Conservation (phyloP, 1,140 invertebrate species). For the Aphelenchoides fujianensis region DNA sequence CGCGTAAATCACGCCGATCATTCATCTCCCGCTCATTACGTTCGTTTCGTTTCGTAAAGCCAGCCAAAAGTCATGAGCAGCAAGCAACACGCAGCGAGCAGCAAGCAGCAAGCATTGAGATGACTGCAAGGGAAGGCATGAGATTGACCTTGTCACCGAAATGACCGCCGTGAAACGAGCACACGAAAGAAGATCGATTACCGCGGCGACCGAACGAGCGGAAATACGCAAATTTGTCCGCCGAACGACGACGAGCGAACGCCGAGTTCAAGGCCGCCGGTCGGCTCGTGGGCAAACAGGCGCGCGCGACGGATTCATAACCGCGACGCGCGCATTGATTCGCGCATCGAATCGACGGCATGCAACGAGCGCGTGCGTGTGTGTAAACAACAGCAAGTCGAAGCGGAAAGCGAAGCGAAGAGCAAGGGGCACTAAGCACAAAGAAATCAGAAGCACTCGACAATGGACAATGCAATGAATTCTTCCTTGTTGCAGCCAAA, state of each 20-base stretch:
- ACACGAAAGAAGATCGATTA: too few species aligned
- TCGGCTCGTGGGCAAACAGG: too few species aligned
- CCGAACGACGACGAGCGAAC: too few species aligned
- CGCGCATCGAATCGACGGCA: neutral
- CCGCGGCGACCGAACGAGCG: too few species aligned
- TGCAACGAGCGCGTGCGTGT: neutral
- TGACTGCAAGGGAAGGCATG: too few species aligned
- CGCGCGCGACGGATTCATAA: neutral
- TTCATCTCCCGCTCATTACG: neutral
- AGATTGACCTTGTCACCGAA: too few species aligned
- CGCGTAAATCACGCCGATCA: neutral
- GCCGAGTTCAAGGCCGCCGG: too few species aligned
- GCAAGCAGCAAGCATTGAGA: too few species aligned
- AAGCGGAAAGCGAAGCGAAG: neutral
- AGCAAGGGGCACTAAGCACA: neutral
- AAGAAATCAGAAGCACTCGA: neutral
- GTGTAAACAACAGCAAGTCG: too few species aligned
- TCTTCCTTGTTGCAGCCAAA: conserved; percentile 50
- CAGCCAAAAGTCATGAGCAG: neutral
- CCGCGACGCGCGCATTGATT: neutral
- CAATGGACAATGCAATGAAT: neutral
- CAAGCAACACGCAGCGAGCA: too few species aligned
- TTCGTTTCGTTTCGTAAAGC: neutral
- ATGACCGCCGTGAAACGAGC: too few species aligned
- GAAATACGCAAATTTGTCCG: too few species aligned